Evolutionary conservation across 2,888 invertebrate genomes (phyloP), one percentile per base, ranked within the genome.

Genomic region (Leptinotarsa rubiginosa): DNA sequence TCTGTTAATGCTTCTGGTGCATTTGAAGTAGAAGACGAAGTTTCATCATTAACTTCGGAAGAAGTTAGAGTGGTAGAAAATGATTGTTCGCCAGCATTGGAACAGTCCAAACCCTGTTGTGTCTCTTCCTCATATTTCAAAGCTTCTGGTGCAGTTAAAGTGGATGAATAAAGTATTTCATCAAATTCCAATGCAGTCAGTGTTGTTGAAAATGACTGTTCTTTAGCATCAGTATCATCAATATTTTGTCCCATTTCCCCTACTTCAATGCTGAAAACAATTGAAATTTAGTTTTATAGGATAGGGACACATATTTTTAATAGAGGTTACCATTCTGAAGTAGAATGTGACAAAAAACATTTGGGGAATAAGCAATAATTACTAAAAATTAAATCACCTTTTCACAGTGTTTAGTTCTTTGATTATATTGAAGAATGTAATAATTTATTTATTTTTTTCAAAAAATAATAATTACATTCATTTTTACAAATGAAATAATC

Each of bases 101-200:
- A 0, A 54, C 54, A 10, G 18, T 54, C 54, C n/a, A 54, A 54
- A 54, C 54, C 10, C 1, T 54, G 20, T 20, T 54, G 54, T 56
- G 56, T 25, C 16, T 25, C 56, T 56, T 56, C 22, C 5, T 56
- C 56, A 56, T 20, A 56, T 15, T 10, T 16, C 15, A 56, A 56
- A 12, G 56, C 56, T 56, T 59, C 56, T 56, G 56, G 56, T 56
- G 56, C 56, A 56, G 56, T 56, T 56, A 15, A 56, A 56, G 56
- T 56, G 56, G 25, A 56, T 56, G 22, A 56, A 22, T 22, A 56
- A 15, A 16, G 7, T 15, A 56, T 56, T 56, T 56, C 56, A 56
- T 22, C 56, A 56, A 56, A 56, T 56, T 56, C 56, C 3, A 3
- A 54, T 54, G 54, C 18, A 56, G 56, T 56, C 56, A 56, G 56